Conservation (phyloP, 2,113 vertebrate species). For the Gymnorhina tibicen region DNA sequence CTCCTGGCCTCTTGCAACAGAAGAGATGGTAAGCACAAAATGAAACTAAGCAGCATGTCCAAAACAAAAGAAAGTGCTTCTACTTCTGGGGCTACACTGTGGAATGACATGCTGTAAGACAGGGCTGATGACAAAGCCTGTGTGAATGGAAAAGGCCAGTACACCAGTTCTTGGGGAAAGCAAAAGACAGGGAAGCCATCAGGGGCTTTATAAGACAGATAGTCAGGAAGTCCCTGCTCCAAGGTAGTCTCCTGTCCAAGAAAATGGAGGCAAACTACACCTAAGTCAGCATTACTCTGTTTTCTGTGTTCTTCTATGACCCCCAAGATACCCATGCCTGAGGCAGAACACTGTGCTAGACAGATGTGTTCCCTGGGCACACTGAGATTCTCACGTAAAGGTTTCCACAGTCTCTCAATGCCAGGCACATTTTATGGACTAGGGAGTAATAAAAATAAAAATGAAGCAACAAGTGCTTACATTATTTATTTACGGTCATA, state of each 20-base stretch:
- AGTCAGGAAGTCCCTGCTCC: neutral
- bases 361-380: neutral
- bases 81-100: neutral
- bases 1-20: neutral
- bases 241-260: neutral
- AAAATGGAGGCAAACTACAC: neutral
- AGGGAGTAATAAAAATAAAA: neutral
- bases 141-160: neutral
- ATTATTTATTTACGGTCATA: neutral
- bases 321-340: neutral
- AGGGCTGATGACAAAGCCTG: neutral
- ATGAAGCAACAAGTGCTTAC: neutral
- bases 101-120: neutral
- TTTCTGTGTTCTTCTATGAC: neutral
- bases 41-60: neutral
- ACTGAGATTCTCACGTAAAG: neutral
- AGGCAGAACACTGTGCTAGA: neutral
- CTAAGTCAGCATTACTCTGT: neutral
- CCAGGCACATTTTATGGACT: neutral
- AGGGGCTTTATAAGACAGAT: neutral
- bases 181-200: neutral
- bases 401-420: neutral
- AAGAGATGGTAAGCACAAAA: neutral
- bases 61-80: neutral
- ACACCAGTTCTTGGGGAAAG: neutral